These are phyloP conservation scores for Lepus oiostolus DNA, from an alignment of 2,797 vertebrate species.

Conservation along the genomic window DNA sequence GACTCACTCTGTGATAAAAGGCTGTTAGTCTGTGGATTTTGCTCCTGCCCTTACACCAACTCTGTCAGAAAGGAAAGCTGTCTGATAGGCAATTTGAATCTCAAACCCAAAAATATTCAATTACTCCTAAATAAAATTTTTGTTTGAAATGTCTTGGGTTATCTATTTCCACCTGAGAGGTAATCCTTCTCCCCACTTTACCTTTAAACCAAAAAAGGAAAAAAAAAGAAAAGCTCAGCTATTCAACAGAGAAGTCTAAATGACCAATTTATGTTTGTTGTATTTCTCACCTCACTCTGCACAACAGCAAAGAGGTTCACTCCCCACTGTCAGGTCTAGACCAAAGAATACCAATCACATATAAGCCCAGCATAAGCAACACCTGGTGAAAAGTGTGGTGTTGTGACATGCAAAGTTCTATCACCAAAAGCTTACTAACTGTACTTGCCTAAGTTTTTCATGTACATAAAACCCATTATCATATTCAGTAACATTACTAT, in stretches of 20 bases:
- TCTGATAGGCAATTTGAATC: neutral
- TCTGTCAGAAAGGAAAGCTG: neutral
- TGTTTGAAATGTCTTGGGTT: neutral
- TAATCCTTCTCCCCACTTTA: neutral
- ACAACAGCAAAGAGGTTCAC: neutral
- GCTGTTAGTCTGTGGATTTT: neutral
- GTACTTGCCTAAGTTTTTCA: neutral
- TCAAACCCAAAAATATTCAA: neutral
- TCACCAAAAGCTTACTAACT: neutral
- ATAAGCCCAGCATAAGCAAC: neutral
- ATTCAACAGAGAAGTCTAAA: neutral
- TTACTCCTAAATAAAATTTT: neutral
- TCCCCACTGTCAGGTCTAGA: neutral
- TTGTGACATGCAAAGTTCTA: neutral
- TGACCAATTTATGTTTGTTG: neutral
- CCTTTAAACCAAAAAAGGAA: neutral
- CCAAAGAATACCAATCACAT: neutral
- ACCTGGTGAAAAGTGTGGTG: neutral
- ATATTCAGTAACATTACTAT: neutral
- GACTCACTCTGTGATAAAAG: neutral
- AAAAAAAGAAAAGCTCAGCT: neutral
- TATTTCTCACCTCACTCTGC: neutral
- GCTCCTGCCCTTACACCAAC: neutral
- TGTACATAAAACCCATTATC: neutral
- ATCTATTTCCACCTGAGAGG: neutral